Evolutionary conservation across 2,113 vertebrate species (phyloP).

Genomic region (Mesoclemmys tuberculata): DNA sequence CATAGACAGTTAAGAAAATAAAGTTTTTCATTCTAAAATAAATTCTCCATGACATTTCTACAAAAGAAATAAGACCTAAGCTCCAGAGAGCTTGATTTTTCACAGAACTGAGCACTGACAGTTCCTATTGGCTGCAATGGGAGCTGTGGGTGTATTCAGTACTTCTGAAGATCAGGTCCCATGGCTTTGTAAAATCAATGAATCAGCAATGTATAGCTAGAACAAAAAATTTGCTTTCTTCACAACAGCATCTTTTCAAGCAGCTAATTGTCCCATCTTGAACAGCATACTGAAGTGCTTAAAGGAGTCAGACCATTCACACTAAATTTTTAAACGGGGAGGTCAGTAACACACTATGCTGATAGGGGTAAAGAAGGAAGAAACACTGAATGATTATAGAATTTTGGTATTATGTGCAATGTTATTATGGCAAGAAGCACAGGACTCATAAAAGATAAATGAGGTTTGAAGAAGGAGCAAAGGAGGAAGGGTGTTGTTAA

Average conservation of each 20-base stretch:
- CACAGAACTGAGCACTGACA: not conserved
- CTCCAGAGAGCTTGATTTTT: not conserved
- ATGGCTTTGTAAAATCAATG: not conserved
- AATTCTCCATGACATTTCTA: not conserved
- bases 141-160: not conserved
- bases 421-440: slow-evolving; percentile 74
- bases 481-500: slow-evolving; percentile 65
- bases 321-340: slow-evolving; percentile 35
- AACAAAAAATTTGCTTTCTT: not conserved
- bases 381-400: slow-evolving; percentile 57
- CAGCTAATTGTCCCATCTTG: not conserved
- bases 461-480: slow-evolving; percentile 69
- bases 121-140: not conserved
- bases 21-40: not conserved
- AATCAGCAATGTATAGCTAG: not conserved
- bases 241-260: not conserved
- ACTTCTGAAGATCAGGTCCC: not conserved
- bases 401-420: slow-evolving; percentile 64
- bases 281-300: not conserved
- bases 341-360: slow-evolving; percentile 16
- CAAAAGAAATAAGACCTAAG: not conserved
- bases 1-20: not conserved
- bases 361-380: slow-evolving; percentile 47
- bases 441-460: slow-evolving; percentile 81
- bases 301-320: slow-evolving; percentile 24